Evolutionary conservation across 2,888 invertebrate genomes (phyloP).

Genomic region (Stegana nigrithorax): DNA sequence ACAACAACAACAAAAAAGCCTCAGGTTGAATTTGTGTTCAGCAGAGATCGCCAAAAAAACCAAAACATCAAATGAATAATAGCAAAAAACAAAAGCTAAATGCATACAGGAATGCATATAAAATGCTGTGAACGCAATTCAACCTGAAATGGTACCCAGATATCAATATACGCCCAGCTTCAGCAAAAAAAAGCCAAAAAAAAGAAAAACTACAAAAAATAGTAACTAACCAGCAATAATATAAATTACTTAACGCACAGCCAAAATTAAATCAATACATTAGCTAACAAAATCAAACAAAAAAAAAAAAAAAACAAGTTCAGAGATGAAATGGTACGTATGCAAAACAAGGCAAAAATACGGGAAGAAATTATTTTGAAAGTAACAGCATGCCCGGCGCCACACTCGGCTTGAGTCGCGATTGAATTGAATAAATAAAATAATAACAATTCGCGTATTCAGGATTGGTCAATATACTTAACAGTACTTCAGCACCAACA

Average conservation of each 20-base stretch:
- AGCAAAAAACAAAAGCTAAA: constrained; percentile 13
- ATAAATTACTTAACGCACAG: constrained; percentile 2
- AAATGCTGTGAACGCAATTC: constrained; percentile 47
- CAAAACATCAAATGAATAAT: constrained; percentile 14
- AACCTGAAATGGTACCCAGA: constrained; percentile 66
- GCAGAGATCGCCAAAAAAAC: constrained; percentile 28
- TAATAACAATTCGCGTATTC: too few species aligned
- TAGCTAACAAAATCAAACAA: constrained; percentile 31
- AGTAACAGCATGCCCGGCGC: constrained; percentile 53
- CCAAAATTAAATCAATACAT: constrained; percentile 20
- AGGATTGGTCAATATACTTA: constrained; percentile 2
- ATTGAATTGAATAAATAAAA: constrained; percentile 60
- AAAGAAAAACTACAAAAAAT: constrained; percentile 21
- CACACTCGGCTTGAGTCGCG: constrained; percentile 61
- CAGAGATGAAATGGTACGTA: constrained; percentile 43
- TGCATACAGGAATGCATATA: constrained; percentile 32
- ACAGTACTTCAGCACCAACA: constrained; percentile 3
- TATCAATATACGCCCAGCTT: constrained; percentile 68
- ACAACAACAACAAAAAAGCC: constrained; percentile 44
- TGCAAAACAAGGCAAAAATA: too few species aligned
- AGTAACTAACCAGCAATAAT: constrained; percentile 30
- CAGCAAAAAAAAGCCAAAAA: constrained; percentile 44
- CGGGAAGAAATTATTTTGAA: background rate
- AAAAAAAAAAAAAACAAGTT: constrained; percentile 18
- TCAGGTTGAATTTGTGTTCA: constrained; percentile 54